Evolutionary conservation across 2,113 vertebrate genomes (phyloP).

Genomic region (Ibidorhyncha struthersii): DNA sequence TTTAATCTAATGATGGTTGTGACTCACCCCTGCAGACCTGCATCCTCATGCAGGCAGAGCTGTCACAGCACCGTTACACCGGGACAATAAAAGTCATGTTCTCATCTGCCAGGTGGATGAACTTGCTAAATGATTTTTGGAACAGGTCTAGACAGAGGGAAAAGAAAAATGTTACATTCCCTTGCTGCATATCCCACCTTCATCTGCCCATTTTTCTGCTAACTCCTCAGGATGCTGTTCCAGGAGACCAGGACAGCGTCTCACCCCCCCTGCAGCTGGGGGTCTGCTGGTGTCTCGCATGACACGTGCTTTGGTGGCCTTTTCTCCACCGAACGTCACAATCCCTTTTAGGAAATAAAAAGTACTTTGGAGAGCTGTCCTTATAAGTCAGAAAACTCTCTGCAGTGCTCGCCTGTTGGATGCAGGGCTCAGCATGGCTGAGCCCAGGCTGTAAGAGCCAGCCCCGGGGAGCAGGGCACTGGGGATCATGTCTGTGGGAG

Average conservation of each 20-base stretch:
- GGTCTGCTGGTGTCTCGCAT: neutral
- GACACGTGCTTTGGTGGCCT: accelerated
- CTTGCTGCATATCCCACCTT: neutral
- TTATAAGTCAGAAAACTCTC: neutral
- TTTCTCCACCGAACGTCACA: neutral
- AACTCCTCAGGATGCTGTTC: neutral
- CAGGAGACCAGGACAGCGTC: neutral
- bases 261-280: neutral
- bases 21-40: neutral
- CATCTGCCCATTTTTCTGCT: accelerated
- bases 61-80: neutral
- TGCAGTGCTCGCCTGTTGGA: neutral
- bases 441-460: neutral
- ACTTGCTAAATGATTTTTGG: neutral
- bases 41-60: neutral
- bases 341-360: neutral
- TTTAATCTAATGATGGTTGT: neutral
- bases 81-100: neutral
- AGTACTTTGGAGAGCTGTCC: neutral
- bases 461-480: accelerated
- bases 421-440: neutral
- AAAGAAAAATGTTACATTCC: accelerated
- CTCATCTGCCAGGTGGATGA: neutral
- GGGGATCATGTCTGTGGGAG: neutral
- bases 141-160: neutral